Conservation (phyloP, 2,888 invertebrate genomes). For the Formica aserva region DNA sequence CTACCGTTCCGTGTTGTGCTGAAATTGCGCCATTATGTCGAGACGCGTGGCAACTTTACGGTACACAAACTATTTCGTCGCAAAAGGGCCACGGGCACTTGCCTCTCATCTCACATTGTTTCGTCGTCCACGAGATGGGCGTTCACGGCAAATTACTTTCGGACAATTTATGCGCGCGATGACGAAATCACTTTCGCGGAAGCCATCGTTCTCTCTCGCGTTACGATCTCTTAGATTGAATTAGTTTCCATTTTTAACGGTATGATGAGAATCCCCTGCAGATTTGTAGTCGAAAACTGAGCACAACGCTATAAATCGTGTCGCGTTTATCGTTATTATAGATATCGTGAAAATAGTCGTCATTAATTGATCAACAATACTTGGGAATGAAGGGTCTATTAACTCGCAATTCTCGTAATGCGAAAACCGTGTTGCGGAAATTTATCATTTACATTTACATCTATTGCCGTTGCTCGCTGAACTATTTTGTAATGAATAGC, state of each 20-base stretch:
- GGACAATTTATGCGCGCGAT: neutral
- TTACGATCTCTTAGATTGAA: neutral
- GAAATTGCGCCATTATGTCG: conserved; percentile 20
- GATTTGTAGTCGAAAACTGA: neutral
- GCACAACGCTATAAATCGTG: neutral
- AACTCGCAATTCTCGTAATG: neutral
- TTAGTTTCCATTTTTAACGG: neutral
- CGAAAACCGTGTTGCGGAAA: conserved; percentile 14
- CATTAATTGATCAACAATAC: neutral
- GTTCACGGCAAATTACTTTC: conserved; percentile 13
- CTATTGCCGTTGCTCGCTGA: neutral
- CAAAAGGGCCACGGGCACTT: neutral
- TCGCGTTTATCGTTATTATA: neutral
- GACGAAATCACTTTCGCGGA: neutral
- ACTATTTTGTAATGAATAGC: neutral
- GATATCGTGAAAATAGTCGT: neutral
- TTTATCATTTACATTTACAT: neutral
- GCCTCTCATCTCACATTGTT: conserved; percentile 3
- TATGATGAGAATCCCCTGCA: neutral
- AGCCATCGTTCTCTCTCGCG: neutral
- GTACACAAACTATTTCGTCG: neutral
- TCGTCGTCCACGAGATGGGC: neutral
- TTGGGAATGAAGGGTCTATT: neutral
- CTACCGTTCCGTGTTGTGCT: neutral
- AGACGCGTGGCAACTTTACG: conserved; percentile 18